A percentile compares a stretch with the other conserved stretches of the same genome.
Conservation (phyloP, 2,113 vertebrate species). For the Empidonax alnorum region DNA sequence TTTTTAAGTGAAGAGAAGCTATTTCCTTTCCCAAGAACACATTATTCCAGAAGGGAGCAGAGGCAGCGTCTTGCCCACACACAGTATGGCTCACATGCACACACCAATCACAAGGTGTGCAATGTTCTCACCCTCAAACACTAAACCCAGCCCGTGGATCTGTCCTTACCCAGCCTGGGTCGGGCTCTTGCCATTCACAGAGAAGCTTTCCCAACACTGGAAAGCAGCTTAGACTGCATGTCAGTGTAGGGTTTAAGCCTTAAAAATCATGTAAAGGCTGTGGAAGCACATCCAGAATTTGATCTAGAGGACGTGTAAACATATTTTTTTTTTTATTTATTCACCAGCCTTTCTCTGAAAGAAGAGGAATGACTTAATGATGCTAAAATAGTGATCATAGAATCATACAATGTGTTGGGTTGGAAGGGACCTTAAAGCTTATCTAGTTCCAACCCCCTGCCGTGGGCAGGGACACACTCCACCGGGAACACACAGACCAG, state of each 20-base stretch:
- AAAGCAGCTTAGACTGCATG: background rate
- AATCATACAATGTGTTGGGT: background rate
- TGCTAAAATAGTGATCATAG: background rate
- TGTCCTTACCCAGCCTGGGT: background rate
- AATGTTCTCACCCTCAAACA: background rate
- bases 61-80: slow-evolving; percentile 51
- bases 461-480: background rate
- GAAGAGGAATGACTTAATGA: background rate
- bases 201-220: background rate
- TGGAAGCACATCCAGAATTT: background rate
- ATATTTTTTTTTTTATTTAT: background rate
- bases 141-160: background rate
- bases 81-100: slow-evolving; percentile 47
- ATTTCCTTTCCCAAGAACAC: slow-evolving; percentile 41
- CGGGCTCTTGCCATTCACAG: background rate
- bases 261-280: background rate
- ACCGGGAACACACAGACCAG: background rate
- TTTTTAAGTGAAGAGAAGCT: slow-evolving; percentile 31
- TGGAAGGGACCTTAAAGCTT: background rate
- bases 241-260: background rate
- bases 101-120: background rate
- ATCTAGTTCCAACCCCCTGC: background rate
- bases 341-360: background rate
- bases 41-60: slow-evolving; percentile 55
- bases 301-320: background rate